Conservation (phyloP, 1,140 invertebrate species). For the Chionoecetes opilio region DNA sequence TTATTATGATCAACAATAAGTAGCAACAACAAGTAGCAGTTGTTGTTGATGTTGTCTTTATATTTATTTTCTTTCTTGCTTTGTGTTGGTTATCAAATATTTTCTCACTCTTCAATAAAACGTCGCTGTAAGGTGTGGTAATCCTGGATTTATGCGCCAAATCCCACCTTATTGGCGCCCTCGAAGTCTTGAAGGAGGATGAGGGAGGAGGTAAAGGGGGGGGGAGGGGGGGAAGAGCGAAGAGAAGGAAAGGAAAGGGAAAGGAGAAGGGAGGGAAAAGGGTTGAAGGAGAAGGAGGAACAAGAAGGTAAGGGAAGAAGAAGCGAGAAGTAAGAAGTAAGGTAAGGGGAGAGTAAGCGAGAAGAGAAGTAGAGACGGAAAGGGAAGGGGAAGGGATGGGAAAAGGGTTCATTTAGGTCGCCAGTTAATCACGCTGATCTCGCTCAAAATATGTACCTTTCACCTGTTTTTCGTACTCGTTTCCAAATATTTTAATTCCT, state of each 20-base stretch:
- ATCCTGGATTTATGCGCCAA: constrained; percentile 45
- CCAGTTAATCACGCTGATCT: background rate
- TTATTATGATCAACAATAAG: no score
- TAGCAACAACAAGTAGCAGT: no score
- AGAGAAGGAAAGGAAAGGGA: background rate
- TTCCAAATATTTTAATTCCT: background rate
- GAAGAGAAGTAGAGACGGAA: background rate
- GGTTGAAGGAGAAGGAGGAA: background rate
- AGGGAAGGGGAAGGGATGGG: background rate
- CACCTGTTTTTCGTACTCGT: background rate
- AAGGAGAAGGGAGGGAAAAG: background rate
- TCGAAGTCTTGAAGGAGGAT: background rate
- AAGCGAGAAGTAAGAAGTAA: background rate
- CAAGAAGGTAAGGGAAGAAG: constrained; percentile 25
- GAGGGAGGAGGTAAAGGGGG: background rate
- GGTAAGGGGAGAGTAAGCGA: background rate
- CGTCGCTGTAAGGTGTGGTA: background rate
- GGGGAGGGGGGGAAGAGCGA: background rate
- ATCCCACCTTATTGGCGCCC: constrained; percentile 14
- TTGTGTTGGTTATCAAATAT: constrained; percentile 1
- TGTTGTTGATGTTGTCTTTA: no score
- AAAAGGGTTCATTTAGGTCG: constrained; percentile 34
- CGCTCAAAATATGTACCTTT: background rate
- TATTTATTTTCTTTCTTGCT: no score
- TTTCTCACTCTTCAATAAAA: constrained; percentile 32